Percentiles rank a stretch among this genome's conserved stretches.
Conservation (phyloP, 64 coral and sea anemone genomes). For the Platygyra sinensis region DNA sequence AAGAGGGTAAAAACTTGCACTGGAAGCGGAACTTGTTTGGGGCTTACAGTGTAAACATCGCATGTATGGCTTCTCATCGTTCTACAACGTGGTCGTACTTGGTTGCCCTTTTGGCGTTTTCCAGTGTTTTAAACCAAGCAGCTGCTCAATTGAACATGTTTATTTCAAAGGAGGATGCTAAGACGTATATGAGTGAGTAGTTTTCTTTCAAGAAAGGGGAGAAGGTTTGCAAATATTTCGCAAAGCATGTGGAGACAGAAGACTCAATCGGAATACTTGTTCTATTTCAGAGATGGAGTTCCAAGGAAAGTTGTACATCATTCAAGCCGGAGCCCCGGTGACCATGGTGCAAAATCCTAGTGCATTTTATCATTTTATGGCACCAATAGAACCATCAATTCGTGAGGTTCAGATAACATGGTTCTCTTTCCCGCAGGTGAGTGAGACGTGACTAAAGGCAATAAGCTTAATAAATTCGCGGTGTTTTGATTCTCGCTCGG, state of each 20-base stretch:
- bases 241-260: conserved; percentile 29
- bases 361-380: conserved; percentile 37
- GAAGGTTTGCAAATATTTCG: conserved; percentile 12
- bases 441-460: not conserved
- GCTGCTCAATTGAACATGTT: conserved; percentile 18
- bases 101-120: conserved; percentile 35
- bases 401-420: conserved; percentile 16
- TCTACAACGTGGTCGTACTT: conserved; percentile 36
- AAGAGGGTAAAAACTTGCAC: not conserved
- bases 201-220: not conserved
- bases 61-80: not conserved
- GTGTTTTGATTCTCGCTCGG: conserved; percentile 29
- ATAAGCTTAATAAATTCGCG: not conserved
- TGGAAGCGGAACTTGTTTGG: not conserved
- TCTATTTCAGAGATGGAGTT: conserved; percentile 53
- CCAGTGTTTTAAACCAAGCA: not conserved
- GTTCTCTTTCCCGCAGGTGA: conserved; percentile 39
- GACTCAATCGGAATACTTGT: conserved; percentile 28
- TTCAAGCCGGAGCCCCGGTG: conserved; percentile 12
- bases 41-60: not conserved
- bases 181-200: conserved; percentile 31
- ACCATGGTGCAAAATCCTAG: conserved; percentile 21
- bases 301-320: conserved; percentile 23
- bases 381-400: conserved; percentile 13
- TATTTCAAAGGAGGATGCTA: conserved; percentile 41